Conservation (phyloP, 2,888 invertebrate species). For the Campoplex nolae region DNA sequence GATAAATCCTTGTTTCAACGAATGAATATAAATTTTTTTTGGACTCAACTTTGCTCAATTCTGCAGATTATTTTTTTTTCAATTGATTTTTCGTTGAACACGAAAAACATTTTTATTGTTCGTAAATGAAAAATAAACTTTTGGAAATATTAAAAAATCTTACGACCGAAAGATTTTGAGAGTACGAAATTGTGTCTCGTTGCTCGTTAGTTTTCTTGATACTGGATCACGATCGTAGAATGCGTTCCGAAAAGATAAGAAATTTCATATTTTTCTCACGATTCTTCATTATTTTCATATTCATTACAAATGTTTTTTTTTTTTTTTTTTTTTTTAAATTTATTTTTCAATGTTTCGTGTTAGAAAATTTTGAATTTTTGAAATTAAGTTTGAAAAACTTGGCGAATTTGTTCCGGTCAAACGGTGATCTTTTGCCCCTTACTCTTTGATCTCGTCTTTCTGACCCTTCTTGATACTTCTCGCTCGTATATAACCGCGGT, state of each 20-base stretch:
- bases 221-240: neutral
- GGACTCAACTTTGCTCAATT: neutral
- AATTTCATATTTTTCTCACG: neutral
- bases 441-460: conserved; percentile 33
- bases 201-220: neutral
- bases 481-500: conserved; percentile 34
- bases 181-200: neutral
- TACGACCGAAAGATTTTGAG: neutral
- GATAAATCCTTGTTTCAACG: too few species aligned
- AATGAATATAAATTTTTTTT: neutral
- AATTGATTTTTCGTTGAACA: neutral
- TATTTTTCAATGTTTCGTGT: neutral
- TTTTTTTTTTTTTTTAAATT: neutral
- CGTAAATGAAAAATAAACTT: neutral
- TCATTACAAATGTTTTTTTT: neutral
- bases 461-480: conserved; percentile 44
- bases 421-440: conserved; percentile 25
- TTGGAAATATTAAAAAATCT: neutral
- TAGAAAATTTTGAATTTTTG: conserved; percentile 10
- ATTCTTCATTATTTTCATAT: neutral
- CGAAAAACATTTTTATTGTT: neutral
- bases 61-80: neutral
- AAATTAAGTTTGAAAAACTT: conserved; percentile 39
- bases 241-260: neutral
- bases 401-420: conserved; percentile 62